Conservation (phyloP, 2,888 invertebrate genomes). For the Monoplex corrugatus region DNA sequence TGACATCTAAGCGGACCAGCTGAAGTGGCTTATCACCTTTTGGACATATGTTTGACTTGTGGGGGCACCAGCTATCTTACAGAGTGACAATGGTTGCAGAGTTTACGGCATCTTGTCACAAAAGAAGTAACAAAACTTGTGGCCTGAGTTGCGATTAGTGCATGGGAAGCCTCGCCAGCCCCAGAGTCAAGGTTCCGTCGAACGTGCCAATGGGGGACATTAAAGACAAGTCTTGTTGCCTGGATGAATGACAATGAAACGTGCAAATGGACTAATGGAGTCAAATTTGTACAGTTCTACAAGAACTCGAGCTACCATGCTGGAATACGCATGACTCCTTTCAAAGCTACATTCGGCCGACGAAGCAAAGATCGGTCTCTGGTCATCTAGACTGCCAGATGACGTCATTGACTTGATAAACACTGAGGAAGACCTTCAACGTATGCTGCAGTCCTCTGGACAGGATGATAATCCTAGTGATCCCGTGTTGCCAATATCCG, state of each 20-base stretch:
- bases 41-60: constrained; percentile 4
- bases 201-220: constrained; percentile 59
- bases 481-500: too few species aligned
- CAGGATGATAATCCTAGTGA: too few species aligned
- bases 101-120: constrained; percentile 56
- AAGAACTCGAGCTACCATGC: constrained; percentile 53
- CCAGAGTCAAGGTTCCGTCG: constrained; percentile 55
- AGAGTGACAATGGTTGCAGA: constrained; percentile 55
- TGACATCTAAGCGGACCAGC: constrained; percentile 18
- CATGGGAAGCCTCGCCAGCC: constrained; percentile 58
- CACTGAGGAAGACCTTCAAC: constrained; percentile 22
- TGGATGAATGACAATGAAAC: constrained; percentile 58
- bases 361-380: constrained; percentile 51
- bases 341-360: constrained; percentile 52
- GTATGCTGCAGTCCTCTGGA: too few species aligned
- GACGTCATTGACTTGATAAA: not conserved
- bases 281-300: constrained; percentile 55
- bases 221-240: constrained; percentile 58
- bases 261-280: constrained; percentile 52
- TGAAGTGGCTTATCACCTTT: constrained; percentile 32
- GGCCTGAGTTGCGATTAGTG: constrained; percentile 56
- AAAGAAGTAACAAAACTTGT: constrained; percentile 53
- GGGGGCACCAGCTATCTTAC: constrained; percentile 29
- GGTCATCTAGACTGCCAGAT: constrained; percentile 41
- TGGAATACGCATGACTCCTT: constrained; percentile 53